Conservation (phyloP, 2,113 vertebrate genomes). For the Leucosticte australis region DNA sequence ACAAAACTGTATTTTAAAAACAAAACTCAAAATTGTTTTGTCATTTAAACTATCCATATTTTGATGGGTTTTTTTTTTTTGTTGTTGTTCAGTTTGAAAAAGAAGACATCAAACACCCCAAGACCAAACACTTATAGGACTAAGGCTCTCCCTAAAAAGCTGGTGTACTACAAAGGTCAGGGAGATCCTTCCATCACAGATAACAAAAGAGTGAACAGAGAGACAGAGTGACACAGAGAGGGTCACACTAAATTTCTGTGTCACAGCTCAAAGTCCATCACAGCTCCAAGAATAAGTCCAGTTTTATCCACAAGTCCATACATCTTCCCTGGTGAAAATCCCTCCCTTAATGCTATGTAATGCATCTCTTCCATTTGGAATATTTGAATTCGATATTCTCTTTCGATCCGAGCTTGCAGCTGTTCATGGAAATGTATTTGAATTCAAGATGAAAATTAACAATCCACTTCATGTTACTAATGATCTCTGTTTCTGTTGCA, state of each 20-base stretch:
- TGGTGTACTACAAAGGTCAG: neutral
- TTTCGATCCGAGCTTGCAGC: neutral
- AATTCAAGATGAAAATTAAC: constrained; percentile 21
- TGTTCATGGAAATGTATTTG: neutral
- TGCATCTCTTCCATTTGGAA: constrained; percentile 39
- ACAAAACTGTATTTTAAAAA: neutral
- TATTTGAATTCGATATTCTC: constrained; percentile 16
- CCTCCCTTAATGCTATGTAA: neutral
- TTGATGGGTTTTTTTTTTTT: neutral
- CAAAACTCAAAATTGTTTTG: neutral
- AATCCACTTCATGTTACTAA: neutral
- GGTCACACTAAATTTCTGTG: neutral
- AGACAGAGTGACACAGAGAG: neutral
- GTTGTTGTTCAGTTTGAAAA: neutral
- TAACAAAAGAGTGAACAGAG: neutral
- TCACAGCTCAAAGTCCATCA: neutral
- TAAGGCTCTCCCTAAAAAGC: neutral
- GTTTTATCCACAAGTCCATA: neutral
- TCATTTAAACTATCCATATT: neutral
- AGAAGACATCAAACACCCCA: neutral
- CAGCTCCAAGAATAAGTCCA: neutral
- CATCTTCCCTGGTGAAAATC: neutral
- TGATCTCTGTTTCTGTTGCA: neutral
- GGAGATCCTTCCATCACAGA: fast-evolving
- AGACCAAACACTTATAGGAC: neutral